Evolutionary conservation across 2,797 vertebrate species (phyloP).

Genomic region (Pseudomugil tenellus): DNA sequence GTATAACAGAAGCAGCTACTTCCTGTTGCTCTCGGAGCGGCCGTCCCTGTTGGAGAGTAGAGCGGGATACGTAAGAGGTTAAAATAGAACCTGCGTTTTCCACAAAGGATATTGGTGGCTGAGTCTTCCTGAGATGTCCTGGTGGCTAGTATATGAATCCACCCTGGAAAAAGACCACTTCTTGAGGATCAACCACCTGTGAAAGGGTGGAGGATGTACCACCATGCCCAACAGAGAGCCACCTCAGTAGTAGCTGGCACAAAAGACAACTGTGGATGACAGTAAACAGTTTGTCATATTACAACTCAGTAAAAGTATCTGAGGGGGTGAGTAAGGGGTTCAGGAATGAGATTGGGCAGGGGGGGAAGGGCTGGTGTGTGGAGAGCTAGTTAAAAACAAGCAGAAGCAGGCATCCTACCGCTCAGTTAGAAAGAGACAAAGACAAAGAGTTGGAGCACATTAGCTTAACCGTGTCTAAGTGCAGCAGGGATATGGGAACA

Average conservation of each 20-base stretch:
- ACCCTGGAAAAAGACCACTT: slow-evolving; percentile 48
- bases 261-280: slow-evolving; percentile 73
- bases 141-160: slow-evolving; percentile 49
- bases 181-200: slow-evolving; percentile 39
- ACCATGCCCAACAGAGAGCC: slow-evolving; percentile 44
- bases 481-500: slow-evolving; percentile 66
- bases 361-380: slow-evolving; percentile 40
- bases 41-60: slow-evolving; percentile 86
- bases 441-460: slow-evolving; percentile 39
- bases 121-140: slow-evolving; percentile 52
- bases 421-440: slow-evolving; percentile 53
- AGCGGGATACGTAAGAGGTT: slow-evolving; percentile 72
- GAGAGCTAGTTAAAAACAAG: slow-evolving; percentile 69
- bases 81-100: slow-evolving; percentile 41
- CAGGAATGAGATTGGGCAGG: slow-evolving; percentile 52
- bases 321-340: slow-evolving; percentile 42
- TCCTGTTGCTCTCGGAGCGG: slow-evolving; percentile 97
- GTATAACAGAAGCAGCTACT: slow-evolving; percentile 97
- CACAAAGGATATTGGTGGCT: slow-evolving; percentile 58
- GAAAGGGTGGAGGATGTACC: slow-evolving; percentile 48
- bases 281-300: slow-evolving; percentile 73
- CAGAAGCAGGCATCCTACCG: slow-evolving; percentile 72
- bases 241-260: slow-evolving; percentile 65
- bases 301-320: slow-evolving; percentile 70
- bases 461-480: slow-evolving; percentile 63